Base-by-base conservation (phyloP, 1,140 invertebrate species). In the Antheraea pernyi region DNA sequence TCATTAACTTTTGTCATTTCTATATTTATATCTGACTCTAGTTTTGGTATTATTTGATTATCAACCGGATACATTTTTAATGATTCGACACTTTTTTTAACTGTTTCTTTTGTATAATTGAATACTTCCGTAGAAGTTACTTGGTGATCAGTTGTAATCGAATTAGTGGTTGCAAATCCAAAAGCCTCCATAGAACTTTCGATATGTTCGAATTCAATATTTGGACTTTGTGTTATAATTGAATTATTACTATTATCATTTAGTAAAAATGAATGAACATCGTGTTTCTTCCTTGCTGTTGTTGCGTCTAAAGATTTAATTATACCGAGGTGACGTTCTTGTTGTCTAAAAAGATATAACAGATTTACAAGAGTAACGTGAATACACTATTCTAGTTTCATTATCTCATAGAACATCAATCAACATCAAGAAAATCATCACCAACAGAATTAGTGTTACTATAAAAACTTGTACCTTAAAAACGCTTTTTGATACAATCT, bases 251-350 rank as follows among this genome's bases (percentile, higher is more conserved):
- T 82, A 46, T 89, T 82, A 74, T 87, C 86, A 69, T 91, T 90
- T 13, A 90, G 79, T 65, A 84, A 70, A 60, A 92, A 92, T 0
- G 90, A 92, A 74, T 91, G 90, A 4, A 92, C 90, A 36, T 92
- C 90, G 19, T 92, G 90, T 80, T 92, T 92, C 71, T 90, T 91
- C 63, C 90, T 82, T 22, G 85, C 67, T 22, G 85, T 82, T 13
- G 85, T 82, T 60, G 89, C 87, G 65, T 91, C 89, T 74, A 92
- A 68, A 53, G 90, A 91, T 70, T 92, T 91, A 42, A 92, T 91
- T 59, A 96, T 94, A 9, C 95, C 95, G 30, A 96, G 91, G 83
- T 96, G 95, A 61, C 91, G 89, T 79, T 95, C 95, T 91, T 96
- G 95, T 83, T 96, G 95, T 76, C 95, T 96, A 84, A 37, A 93